Evolutionary conservation across 2,888 invertebrate genomes (phyloP), one percentile per base, ranked within the genome.

Genomic region (Liopterus haemorrhoidalis): DNA sequence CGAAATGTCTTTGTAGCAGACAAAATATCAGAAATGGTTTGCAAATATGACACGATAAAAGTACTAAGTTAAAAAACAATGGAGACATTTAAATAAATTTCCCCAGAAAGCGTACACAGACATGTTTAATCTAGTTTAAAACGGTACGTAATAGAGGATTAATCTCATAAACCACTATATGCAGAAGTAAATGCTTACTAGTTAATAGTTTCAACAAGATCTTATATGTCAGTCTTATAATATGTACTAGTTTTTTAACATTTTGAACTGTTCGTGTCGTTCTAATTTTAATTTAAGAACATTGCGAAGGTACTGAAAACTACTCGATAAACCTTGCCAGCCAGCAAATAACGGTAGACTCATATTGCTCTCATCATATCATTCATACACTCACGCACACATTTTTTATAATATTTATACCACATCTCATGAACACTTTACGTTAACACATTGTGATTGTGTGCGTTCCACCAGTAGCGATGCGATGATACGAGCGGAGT

Each of bases 391-490:
- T 9, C 36, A 36, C 43, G 22, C 28, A 39, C 12, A 43, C 42
- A 39, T 37, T 44, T 45, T 41, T 39, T 49, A 45, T 49, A 48
- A 38, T 45, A 49, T 39, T 44, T 43, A 49, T 49, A 49, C 49
- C 46, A 51, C 49, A 51, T 51, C 39, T 46, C 31, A 38, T 46
- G 40, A 67, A 68, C 68, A 67, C 68, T 46, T 46, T 65, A 65
- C 63, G 61, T 62, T 66, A 65, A 67, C 65, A 65, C 64, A 64
- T 59, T 64, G 67, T 66, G 68, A 67, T 68, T 64, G 62, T 46
- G 33, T 45, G 46, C 47, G 46, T 51, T 47, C 47, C 47, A 33
- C 3, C 27, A 15, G 25, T 4, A 22, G 9, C 24, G 9, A 22
- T 9, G 24, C 24, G 9, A 11, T 15, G 14, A 32, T 8, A 32